Conservation (phyloP, 2,888 invertebrate genomes). For the Fabriciana adippe region DNA sequence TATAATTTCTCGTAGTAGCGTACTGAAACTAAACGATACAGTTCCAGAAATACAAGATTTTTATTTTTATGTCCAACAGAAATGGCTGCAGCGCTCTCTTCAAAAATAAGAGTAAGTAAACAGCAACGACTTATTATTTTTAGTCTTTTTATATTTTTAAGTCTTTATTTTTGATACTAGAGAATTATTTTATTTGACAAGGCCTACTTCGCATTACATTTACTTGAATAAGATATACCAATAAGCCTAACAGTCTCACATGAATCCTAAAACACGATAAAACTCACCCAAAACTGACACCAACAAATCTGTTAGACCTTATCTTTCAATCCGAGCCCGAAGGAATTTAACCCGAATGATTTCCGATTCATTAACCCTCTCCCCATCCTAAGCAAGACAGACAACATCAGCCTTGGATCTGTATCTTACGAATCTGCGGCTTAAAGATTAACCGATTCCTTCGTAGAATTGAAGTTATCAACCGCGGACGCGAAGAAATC, state of each 20-base stretch:
- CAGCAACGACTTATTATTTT: conserved; percentile 15
- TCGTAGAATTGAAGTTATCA: conserved; percentile 76
- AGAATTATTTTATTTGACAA: background rate
- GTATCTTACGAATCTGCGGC: conserved; percentile 73
- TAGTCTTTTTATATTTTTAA: conserved; percentile 9
- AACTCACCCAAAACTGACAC: conserved; percentile 53
- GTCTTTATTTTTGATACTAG: background rate
- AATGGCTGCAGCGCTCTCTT: conserved; percentile 26
- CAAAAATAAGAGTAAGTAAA: conserved; percentile 25
- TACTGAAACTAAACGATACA: conserved; percentile 27
- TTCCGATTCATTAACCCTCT: conserved; percentile 80
- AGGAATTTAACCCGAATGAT: conserved; percentile 79
- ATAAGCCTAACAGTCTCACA: background rate
- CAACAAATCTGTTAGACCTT: conserved; percentile 78
- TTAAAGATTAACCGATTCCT: conserved; percentile 74
- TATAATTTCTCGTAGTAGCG: conserved; percentile 31
- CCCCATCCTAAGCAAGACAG: conserved; percentile 79
- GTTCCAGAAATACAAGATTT: conserved; percentile 29
- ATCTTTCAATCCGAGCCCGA: conserved; percentile 76
- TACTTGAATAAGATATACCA: background rate
- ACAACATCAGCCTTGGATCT: conserved; percentile 80
- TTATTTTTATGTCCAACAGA: conserved; percentile 31
- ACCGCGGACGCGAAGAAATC: conserved; percentile 76
- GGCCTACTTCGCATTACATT: background rate
- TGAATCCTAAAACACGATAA: conserved; percentile 27